phyloP scores from a whole-genome alignment of 1,140 invertebrate species.

The Drosophila persimilis region DNA sequence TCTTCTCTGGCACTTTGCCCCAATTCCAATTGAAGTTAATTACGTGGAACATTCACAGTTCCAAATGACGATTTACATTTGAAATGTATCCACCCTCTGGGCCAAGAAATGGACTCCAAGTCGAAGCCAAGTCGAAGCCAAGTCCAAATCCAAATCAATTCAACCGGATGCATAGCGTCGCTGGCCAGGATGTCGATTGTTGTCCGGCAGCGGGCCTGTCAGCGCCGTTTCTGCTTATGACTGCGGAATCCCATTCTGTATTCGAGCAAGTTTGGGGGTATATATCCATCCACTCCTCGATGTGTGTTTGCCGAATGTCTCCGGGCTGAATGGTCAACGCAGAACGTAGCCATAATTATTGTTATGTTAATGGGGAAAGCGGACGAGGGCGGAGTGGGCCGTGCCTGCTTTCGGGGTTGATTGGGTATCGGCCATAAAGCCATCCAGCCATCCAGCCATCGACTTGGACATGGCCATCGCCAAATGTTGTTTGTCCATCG shows the following conservation, averaged over 20 bases:
- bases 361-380: slow-evolving; percentile 68
- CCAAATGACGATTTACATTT: slow-evolving; percentile 42
- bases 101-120: slow-evolving; percentile 4
- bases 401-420: slow-evolving; percentile 47
- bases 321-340: slow-evolving; percentile 50
- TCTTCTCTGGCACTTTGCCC: slow-evolving; percentile 60
- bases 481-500: slow-evolving; percentile 60
- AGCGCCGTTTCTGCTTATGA: slow-evolving; percentile 62
- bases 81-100: slow-evolving; percentile 14
- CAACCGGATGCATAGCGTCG: slow-evolving; percentile 70
- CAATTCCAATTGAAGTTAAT: slow-evolving; percentile 68
- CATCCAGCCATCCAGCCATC: slow-evolving; percentile 16
- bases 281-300: not conserved
- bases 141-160: slow-evolving; percentile 57
- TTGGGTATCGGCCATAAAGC: slow-evolving; percentile 35
- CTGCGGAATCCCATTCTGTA: slow-evolving; percentile 55
- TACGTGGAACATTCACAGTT: slow-evolving; percentile 59
- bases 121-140: slow-evolving; percentile 2
- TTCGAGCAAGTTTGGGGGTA: not conserved
- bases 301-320: slow-evolving; percentile 60
- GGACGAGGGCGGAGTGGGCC: slow-evolving; percentile 5
- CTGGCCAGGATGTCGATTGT: slow-evolving; percentile 62
- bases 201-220: not conserved
- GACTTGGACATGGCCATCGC: slow-evolving; percentile 8
- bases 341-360: slow-evolving; percentile 69